Evolutionary conservation across 2,888 invertebrate genomes (phyloP), one percentile per base, ranked within the genome.

Genomic region (Xylocampa areola): DNA sequence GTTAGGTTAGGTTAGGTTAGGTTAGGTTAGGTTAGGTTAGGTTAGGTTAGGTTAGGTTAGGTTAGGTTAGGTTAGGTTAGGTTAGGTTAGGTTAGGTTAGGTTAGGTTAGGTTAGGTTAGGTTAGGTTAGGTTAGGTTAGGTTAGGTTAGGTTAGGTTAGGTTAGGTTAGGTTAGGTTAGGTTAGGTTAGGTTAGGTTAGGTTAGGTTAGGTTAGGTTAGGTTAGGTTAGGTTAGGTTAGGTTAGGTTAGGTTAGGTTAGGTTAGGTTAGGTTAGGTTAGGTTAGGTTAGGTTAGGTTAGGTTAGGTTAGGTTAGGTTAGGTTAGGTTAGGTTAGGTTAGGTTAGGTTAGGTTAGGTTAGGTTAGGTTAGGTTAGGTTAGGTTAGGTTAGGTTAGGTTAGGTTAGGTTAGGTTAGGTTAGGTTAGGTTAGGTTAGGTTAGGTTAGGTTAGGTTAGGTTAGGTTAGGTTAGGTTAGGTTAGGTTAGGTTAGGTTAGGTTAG

Each of bases 351-450:
- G 37, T 16, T 19, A n/a, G 37, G 37, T 19, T 37, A 16, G 37
- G 10, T 37, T 13, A 19, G 37, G 37, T 19, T 19, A 19, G 17
- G 17, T 19, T 37, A n/a, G 17, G 7, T 37, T 23, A 23, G 23
- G 17, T 13, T 19, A 19, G 17, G 37, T 19, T 37, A 19, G 37
- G 10, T 37, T 23, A 23, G 33, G 23, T 35, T 23, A 36, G 37
- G 19, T 37, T 19, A 4, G 19, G 37, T 19, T 37, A 37, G 37
- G 37, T 37, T 37, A 37, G 37, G 37, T 37, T 37, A 37, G 37
- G 37, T 37, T 37, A 45, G 45, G 45, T 45, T 45, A 45, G 45
- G 45, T 45, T 45, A 45, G 45, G 45, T 45, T 50, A 50, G 23
- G 23, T 23, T 23, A 23, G 23, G 23, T 23, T 23, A 23, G 23